phyloP scores from a whole-genome alignment of 2,888 invertebrate species.

The Anticlea derivata region DNA sequence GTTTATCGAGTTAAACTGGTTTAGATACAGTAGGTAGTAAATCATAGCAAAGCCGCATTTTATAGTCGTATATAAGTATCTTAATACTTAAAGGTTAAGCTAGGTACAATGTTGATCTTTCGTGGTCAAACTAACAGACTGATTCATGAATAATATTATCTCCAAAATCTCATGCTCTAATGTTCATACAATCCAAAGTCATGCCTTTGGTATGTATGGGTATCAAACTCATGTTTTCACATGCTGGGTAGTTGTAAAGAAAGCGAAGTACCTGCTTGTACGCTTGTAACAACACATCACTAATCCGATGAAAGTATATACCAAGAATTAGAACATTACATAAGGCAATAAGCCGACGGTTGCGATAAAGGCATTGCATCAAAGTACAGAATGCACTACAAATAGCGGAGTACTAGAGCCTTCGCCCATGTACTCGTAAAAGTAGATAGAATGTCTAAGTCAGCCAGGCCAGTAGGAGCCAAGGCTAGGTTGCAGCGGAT shows the following conservation, averaged over 20 bases:
- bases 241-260: too few species aligned
- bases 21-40: background rate
- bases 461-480: conserved; percentile 83
- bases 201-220: too few species aligned
- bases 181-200: too few species aligned
- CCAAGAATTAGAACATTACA: conserved; percentile 61
- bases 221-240: background rate
- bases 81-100: background rate
- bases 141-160: background rate
- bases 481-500: conserved; percentile 73
- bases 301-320: conserved; percentile 63
- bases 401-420: conserved; percentile 72
- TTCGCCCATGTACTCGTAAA: conserved; percentile 80
- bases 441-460: conserved; percentile 85
- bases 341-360: conserved; percentile 49
- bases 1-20: conserved; percentile 7
- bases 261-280: conserved; percentile 7
- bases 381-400: conserved; percentile 57
- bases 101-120: background rate
- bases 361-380: conserved; percentile 59
- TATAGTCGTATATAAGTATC: too few species aligned
- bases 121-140: background rate
- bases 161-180: too few species aligned
- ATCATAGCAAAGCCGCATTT: background rate
- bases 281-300: conserved; percentile 6